Conservation (phyloP, 2,113 vertebrate genomes). For the Orcinus orca region DNA sequence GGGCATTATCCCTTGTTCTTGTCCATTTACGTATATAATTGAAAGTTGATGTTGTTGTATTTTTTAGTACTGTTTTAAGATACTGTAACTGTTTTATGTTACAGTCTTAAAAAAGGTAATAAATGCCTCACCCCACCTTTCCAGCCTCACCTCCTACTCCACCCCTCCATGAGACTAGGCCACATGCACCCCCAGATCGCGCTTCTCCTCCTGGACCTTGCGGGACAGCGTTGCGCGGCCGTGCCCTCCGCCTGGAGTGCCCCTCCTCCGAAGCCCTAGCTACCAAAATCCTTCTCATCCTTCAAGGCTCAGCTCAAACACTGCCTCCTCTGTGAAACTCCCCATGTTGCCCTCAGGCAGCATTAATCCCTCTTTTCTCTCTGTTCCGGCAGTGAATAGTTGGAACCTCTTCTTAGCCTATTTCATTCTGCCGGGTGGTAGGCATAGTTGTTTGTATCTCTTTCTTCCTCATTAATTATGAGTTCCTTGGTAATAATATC, state of each 20-base stretch:
- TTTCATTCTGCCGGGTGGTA: neutral
- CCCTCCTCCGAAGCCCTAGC: neutral
- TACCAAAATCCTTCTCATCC: neutral
- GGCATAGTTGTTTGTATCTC: neutral
- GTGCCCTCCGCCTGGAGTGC: neutral
- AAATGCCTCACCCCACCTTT: slow-evolving; percentile 54
- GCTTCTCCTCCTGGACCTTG: slow-evolving; percentile 2
- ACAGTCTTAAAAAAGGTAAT: neutral
- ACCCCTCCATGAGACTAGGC: slow-evolving; percentile 41
- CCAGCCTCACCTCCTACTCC: slow-evolving; percentile 19
- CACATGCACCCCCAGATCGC: neutral
- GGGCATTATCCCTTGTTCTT: neutral
- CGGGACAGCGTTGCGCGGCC: neutral
- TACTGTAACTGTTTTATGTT: neutral
- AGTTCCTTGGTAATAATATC: neutral
- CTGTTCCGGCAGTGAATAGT: neutral
- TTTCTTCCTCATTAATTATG: neutral
- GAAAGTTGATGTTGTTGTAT: neutral
- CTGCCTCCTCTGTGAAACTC: neutral
- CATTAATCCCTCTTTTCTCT: neutral
- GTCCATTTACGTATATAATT: accelerated
- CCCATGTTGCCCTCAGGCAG: neutral
- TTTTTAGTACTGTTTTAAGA: neutral
- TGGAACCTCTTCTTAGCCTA: neutral
- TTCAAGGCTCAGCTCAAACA: neutral